Evolutionary conservation across 2,797 vertebrate species (phyloP).

Genomic region (Tiaroga cobitis): DNA sequence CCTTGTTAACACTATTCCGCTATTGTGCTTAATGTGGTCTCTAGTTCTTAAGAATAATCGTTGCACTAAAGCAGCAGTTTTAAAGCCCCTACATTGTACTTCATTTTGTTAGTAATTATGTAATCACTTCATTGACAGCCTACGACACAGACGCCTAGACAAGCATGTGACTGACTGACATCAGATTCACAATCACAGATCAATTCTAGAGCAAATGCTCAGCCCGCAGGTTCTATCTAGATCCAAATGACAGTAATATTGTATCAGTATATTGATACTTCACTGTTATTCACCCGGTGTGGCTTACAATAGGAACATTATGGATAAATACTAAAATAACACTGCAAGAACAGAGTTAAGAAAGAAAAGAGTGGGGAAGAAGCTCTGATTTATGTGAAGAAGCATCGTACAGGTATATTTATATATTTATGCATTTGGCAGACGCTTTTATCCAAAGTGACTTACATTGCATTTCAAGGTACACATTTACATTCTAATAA

Average conservation of each 20-base stretch:
- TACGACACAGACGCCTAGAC: not conserved
- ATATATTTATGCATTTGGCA: no score
- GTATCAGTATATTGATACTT: constrained; percentile 22
- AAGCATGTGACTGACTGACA: constrained; percentile 15
- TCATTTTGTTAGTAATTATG: constrained; percentile 28
- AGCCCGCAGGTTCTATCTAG: not conserved
- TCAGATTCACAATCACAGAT: not conserved
- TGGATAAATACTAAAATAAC: not conserved
- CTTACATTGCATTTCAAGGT: no score
- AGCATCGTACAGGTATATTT: no score
- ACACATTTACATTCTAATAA: no score
- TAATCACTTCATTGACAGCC: constrained; percentile 8
- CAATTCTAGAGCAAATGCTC: constrained; percentile 1
- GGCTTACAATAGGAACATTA: not conserved
- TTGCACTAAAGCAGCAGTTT: not conserved
- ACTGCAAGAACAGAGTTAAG: no score
- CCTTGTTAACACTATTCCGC: constrained; percentile 5
- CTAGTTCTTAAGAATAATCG: not conserved
- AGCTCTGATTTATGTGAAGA: no score
- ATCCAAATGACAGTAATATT: constrained; percentile 2
- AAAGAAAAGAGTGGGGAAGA: no score
- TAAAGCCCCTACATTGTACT: constrained; percentile 2
- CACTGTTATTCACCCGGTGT: not conserved
- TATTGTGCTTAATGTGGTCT: not conserved
- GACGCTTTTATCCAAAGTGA: no score